phyloP scores from a whole-genome alignment of 2,113 vertebrate species.

The Scophthalmus maximus region DNA sequence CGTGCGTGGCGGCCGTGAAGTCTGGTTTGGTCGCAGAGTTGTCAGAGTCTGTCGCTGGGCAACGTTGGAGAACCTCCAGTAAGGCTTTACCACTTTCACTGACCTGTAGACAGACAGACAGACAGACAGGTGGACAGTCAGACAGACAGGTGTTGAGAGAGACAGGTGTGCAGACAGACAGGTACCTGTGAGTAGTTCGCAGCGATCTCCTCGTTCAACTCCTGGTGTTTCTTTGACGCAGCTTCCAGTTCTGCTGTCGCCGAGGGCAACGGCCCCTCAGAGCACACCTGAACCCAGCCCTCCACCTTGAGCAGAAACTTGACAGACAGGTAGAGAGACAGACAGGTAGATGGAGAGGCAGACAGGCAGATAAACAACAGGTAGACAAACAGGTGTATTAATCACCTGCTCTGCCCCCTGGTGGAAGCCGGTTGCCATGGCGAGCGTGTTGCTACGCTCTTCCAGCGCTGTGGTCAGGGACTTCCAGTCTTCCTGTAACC shows the following conservation, averaged over 20 bases:
- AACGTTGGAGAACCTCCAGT: conserved; percentile 79
- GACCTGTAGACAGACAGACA: conserved; percentile 63
- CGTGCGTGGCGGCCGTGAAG: conserved; percentile 81
- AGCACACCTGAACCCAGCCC: conserved; percentile 93
- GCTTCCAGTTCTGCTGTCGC: conserved; percentile 92
- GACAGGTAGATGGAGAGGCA: neutral
- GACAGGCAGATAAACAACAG: neutral
- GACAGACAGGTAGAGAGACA: neutral
- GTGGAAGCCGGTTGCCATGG: conserved; percentile 97
- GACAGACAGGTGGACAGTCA: neutral
- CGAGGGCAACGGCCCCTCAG: conserved; percentile 90
- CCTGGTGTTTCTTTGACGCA: conserved; percentile 93
- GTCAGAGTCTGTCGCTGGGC: conserved; percentile 38
- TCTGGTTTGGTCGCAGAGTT: conserved; percentile 58
- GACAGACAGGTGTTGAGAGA: neutral
- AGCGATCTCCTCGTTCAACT: conserved; percentile 94
- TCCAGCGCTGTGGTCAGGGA: conserved; percentile 92
- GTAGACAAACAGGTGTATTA: neutral
- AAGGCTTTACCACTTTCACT: conserved; percentile 83
- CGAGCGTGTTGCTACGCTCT: conserved; percentile 94
- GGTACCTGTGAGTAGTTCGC: conserved; percentile 95
- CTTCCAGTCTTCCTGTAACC: conserved; percentile 97
- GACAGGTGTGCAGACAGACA: neutral
- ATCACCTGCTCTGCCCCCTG: conserved; percentile 96
- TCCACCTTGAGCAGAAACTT: conserved; percentile 94